Conservation (phyloP, 2,797 vertebrate genomes). For the Onychomys arenicola region DNA sequence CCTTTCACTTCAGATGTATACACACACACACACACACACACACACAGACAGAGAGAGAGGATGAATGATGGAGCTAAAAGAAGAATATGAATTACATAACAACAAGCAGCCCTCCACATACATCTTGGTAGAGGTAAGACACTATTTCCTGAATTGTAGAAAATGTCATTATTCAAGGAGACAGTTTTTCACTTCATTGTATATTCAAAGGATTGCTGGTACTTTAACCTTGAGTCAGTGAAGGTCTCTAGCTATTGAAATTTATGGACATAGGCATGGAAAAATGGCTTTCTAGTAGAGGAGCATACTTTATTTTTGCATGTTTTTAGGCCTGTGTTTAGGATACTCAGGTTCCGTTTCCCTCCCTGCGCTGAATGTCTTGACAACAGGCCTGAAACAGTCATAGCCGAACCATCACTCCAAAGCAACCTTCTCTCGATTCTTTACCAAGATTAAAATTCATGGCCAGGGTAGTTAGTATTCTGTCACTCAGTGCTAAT, state of each 20-base stretch:
- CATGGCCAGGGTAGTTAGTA: neutral
- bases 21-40: neutral
- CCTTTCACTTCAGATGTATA: neutral
- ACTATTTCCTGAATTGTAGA: neutral
- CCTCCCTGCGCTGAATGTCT: neutral
- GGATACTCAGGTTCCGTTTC: neutral
- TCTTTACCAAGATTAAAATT: neutral
- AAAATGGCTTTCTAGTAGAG: neutral
- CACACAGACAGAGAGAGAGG: too few relatives aligned
- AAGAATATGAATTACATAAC: neutral
- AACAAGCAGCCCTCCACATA: accelerated
- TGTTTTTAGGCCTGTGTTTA: neutral
- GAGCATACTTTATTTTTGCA: neutral
- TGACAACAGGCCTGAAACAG: neutral
- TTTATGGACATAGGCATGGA: neutral
- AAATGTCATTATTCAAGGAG: neutral
- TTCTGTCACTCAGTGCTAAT: neutral
- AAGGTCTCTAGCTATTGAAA: neutral
- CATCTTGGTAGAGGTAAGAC: neutral
- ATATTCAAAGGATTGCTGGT: neutral
- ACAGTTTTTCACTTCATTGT: neutral
- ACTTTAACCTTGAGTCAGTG: neutral
- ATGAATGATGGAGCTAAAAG: accelerated
- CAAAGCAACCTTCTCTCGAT: neutral
- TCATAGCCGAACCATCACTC: neutral